Percentiles rank a stretch among this genome's conserved stretches.
Conservation (phyloP, 1,140 invertebrate species). For the Chlorops oryzae region DNA sequence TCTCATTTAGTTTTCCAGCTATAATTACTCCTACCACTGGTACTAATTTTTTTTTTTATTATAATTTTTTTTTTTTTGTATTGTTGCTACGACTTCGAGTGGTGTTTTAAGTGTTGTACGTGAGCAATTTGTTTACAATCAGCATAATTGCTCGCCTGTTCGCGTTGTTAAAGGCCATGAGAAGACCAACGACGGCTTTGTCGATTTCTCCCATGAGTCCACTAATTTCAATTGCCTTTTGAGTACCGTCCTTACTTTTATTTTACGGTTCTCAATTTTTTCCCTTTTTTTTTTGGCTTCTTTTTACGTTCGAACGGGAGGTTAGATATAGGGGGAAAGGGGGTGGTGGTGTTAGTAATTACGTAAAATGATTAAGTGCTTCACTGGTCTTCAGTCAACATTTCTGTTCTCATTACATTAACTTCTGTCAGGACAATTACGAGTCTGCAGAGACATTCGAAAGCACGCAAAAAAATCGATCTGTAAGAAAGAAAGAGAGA, state of each 20-base stretch:
- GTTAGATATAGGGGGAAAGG: too few species aligned
- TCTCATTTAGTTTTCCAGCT: too few species aligned
- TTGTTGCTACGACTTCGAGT: slow-evolving; percentile 35
- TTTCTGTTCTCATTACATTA: slow-evolving; percentile 13
- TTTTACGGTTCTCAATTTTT: too few species aligned
- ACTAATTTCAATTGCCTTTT: too few species aligned
- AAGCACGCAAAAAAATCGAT: background rate
- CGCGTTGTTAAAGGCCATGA: too few species aligned
- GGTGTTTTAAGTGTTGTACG: slow-evolving; percentile 35
- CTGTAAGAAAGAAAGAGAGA: background rate
- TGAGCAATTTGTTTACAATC: slow-evolving; percentile 48
- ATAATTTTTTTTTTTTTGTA: slow-evolving; percentile 15
- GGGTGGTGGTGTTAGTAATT: slow-evolving; percentile 27
- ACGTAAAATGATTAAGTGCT: slow-evolving; percentile 42
- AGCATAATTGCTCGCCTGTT: slow-evolving; percentile 37
- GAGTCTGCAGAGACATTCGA: too few species aligned
- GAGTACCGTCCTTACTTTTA: too few species aligned
- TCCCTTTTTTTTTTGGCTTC: too few species aligned
- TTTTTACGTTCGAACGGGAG: too few species aligned
- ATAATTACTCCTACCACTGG: too few species aligned
- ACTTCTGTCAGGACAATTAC: slow-evolving; percentile 11
- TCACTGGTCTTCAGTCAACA: background rate
- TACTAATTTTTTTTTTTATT: slow-evolving; percentile 9
- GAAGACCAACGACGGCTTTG: too few species aligned
- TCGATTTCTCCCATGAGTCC: slow-evolving; percentile 30